Conservation (phyloP, 2,797 vertebrate genomes). For the Sebastes wilsoni region DNA sequence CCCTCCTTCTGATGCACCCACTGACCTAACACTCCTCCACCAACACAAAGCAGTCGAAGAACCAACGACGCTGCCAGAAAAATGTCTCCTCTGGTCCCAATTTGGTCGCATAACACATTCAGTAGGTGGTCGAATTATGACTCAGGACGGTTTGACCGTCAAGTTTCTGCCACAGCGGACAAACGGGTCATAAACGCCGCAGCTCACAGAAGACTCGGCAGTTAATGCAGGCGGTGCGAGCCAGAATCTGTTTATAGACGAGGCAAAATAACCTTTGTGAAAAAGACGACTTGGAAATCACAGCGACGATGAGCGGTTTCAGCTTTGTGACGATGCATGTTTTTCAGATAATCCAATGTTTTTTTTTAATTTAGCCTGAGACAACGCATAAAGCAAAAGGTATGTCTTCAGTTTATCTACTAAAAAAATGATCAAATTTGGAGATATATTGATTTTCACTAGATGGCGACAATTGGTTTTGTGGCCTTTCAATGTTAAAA, state of each 20-base stretch:
- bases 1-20: constrained; percentile 43
- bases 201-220: constrained; percentile 1
- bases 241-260: background rate
- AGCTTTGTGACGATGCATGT: background rate
- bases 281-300: background rate
- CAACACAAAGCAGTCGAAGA: background rate
- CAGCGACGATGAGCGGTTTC: background rate
- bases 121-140: constrained; percentile 4
- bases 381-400: background rate
- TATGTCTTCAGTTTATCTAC: background rate
- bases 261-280: background rate
- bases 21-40: constrained; percentile 54
- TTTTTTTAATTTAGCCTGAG: background rate
- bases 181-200: constrained; percentile 4
- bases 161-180: constrained; percentile 14
- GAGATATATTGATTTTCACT: background rate
- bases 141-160: background rate
- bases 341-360: no score
- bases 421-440: background rate
- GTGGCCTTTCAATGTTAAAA: background rate
- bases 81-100: background rate
- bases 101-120: background rate
- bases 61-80: background rate
- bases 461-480: background rate
- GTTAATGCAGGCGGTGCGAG: constrained; percentile 1